Percentiles rank a stretch among this genome's conserved stretches.
Evolutionary conservation across 2,797 vertebrate genomes (phyloP).

Genomic region (Leptatherina wallacei): DNA sequence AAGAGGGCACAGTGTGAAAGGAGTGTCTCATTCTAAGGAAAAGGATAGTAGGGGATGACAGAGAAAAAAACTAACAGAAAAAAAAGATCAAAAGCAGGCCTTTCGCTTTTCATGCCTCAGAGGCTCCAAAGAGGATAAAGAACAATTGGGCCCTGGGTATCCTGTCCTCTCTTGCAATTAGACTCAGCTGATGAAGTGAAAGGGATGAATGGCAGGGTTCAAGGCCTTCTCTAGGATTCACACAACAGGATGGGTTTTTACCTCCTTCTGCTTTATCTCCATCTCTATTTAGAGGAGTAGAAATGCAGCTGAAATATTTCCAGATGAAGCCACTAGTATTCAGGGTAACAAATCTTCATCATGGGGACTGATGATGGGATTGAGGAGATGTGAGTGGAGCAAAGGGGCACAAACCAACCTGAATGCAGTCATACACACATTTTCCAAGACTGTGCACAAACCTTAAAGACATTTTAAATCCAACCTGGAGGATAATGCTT

Average conservation of each 20-base stretch:
- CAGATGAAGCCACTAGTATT: conserved; percentile 91
- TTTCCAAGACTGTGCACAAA: conserved; percentile 47
- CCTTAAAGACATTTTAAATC: conserved; percentile 1
- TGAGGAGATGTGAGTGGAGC: conserved; percentile 74
- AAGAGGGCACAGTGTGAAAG: conserved; percentile 89
- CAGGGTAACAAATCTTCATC: conserved; percentile 82
- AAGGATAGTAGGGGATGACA: conserved; percentile 89
- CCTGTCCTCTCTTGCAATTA: conserved; percentile 99
- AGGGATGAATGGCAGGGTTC: conserved; percentile 99
- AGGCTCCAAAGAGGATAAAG: conserved; percentile 99
- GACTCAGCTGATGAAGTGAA: conserved; percentile 99
- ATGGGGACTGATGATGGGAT: conserved; percentile 72
- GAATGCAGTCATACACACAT: conserved; percentile 54
- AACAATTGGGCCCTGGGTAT: conserved; percentile 98
- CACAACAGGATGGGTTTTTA: conserved; percentile 95
- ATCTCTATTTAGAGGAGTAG: conserved; percentile 86
- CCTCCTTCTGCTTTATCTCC: conserved; percentile 82
- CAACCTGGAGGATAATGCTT: neutral
- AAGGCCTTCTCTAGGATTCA: conserved; percentile 97
- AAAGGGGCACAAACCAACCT: conserved; percentile 64
- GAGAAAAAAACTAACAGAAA: conserved; percentile 76
- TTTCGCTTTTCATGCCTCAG: conserved; percentile 99
- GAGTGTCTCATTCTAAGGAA: conserved; percentile 93
- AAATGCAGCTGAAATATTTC: conserved; percentile 97
- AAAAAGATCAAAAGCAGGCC: conserved; percentile 96